Base-by-base conservation (phyloP, 1,140 invertebrate species). In the Zaprionus ghesquierei region DNA sequence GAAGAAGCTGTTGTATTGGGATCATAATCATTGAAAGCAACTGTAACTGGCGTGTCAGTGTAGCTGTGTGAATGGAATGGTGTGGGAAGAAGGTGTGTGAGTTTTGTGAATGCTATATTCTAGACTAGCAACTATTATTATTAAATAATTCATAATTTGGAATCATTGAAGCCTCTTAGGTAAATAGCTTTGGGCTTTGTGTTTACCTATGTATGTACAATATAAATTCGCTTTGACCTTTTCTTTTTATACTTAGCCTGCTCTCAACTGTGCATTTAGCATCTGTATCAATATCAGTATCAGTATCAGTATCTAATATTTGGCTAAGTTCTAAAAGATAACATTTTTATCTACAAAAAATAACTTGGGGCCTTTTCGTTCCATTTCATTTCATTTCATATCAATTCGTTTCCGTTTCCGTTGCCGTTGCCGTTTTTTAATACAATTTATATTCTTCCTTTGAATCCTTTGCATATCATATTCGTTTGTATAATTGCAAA, bases 321-420 rank as follows among this genome's bases (percentile, higher is more conserved):
- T 89, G 85, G 84, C 84, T 89, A 89, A 85, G 70, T 80, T 68
- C 79, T 89, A 89, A 89, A 89, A 80, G 73, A 89, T 89, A 89
- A 89, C 84, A 89, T 79, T 89, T 89, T 89, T 89, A 89, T 89
- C 84, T 89, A 89, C 77, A 89, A 89, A 89, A 89, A 89, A 84
- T 80, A 87, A 79, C 82, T 76, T 73, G 66, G 71, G 71, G 75
- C 62, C 79, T 68, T 70, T 60, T 65, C 66, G 15, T 29, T 33
- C 54, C 54, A 13, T 20, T 51, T 69, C 54, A 13, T 20, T 51
- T 69, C n/a, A n/a, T 38, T 69, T 70, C 55, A 69, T 59, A 62
- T 65, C 72, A 54, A 31, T 55, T 63, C 55, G 59, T 31, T 29
- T 69, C n/a, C 29, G 13, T 51, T 51, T 49, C 61, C 49, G 12